phyloP scores from a whole-genome alignment of 1,140 invertebrate genomes.

The Solen grandis region DNA sequence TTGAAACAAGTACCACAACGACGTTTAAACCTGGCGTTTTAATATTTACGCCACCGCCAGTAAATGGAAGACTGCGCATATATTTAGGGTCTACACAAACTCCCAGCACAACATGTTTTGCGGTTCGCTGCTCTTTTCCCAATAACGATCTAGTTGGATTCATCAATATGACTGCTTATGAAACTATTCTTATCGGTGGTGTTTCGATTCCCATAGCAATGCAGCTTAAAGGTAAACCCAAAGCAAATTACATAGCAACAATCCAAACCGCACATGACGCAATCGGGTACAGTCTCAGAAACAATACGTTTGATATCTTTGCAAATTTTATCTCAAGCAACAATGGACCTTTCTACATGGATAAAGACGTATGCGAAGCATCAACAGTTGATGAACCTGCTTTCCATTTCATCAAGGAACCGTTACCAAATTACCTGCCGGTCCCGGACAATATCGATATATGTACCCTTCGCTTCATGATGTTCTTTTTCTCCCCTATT shows the following conservation, averaged over 20 bases:
- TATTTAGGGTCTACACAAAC: background rate
- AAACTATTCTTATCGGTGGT: constrained; percentile 4
- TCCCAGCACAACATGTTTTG: constrained; percentile 9
- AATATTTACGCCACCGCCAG: background rate
- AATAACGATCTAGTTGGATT: constrained; percentile 1
- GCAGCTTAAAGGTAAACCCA: background rate
- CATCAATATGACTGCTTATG: constrained; percentile 21
- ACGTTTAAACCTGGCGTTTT: constrained; percentile 9
- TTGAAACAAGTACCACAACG: background rate
- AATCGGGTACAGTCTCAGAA: constrained; percentile 1
- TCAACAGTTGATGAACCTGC: background rate
- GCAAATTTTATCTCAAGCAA: constrained; percentile 8
- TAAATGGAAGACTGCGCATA: background rate
- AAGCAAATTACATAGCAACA: background rate
- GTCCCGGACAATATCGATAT: constrained; percentile 7
- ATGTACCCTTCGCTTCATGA: constrained; percentile 14
- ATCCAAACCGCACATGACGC: background rate
- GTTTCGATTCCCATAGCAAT: background rate
- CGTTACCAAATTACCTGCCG: constrained; percentile 16
- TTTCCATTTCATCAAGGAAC: constrained; percentile 22
- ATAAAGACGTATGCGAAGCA: constrained; percentile 9
- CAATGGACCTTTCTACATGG: constrained; percentile 1
- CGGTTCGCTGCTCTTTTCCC: background rate
- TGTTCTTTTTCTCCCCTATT: background rate
- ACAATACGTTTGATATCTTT: constrained; percentile 1